These are phyloP conservation scores for Cactoblastis cactorum DNA, from an alignment of 2,888 invertebrate genomes.

Conservation along the genomic window DNA sequence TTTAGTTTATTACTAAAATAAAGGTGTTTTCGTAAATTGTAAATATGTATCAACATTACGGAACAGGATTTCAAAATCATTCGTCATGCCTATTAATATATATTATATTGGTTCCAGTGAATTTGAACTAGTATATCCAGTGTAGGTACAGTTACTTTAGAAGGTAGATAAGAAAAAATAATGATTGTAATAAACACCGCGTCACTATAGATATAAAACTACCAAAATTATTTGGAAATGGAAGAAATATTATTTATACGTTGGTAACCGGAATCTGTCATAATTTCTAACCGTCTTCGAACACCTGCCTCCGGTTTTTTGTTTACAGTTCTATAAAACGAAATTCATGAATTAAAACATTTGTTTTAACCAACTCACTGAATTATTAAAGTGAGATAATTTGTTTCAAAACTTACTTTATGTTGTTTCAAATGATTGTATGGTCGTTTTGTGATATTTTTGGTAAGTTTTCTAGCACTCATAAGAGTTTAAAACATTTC, in stretches of 20 bases:
- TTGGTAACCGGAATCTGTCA: conserved; percentile 35
- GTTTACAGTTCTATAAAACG: conserved; percentile 42
- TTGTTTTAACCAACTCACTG: not conserved
- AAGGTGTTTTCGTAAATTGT: no score
- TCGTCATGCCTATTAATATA: no score
- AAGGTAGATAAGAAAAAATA: not conserved
- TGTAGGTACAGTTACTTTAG: no score
- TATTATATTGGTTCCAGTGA: no score
- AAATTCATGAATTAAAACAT: conserved; percentile 12
- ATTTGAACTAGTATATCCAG: no score
- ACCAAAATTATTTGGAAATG: conserved; percentile 1
- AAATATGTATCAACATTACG: no score
- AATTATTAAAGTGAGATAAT: conserved; percentile 6
- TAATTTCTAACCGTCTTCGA: conserved; percentile 47
- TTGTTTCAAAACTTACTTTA: not conserved
- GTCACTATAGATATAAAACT: not conserved
- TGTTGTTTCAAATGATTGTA: not conserved
- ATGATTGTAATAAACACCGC: not conserved
- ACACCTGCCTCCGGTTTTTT: conserved; percentile 61
- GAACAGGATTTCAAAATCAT: no score
- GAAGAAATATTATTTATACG: conserved; percentile 19
- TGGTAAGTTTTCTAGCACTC: conserved; percentile 6
- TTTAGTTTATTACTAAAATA: no score
- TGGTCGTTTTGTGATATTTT: not conserved
- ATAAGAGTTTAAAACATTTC: conserved; percentile 5